Evolutionary conservation across 2,113 vertebrate genomes (phyloP), one percentile per base, ranked within the genome.

Genomic region (Propithecus coquereli): DNA sequence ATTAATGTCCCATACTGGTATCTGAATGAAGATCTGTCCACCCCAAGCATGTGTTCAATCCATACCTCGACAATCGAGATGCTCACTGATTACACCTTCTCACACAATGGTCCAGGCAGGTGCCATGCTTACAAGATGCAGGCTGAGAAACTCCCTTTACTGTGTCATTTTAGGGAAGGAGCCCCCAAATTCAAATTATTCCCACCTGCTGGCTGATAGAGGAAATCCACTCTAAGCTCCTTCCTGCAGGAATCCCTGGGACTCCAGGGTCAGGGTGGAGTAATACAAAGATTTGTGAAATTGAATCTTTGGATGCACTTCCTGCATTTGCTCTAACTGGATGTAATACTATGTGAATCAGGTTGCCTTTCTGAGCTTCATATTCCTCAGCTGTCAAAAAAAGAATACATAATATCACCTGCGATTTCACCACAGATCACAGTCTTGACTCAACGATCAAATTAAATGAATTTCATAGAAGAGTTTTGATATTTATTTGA

Each of bases 391-490:
- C 27, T 34, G 0, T 77, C 40, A 52, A 11, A 59, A 52, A 8
- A 86, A 52, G 34, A 82, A 59, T 45, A 25, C 8, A 6, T 32
- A 45, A 54, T 57, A 25, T 66, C 10, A 22, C 32, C 37, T 50
- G 5, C 50, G 16, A 25, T 73, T 63, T 89, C 34, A 17, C 63
- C 74, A 43, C 5, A 30, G 40, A 68, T 9, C 66, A 79, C 70
- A 34, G 43, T 25, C 27, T 61, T 83, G n/a, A 79, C 20, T 54
- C 12, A 47, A 65, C 23, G 34, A 59, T 71, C 65, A 88, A 50
- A 79, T 47, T 66, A 73, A 45, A 61, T 54, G 50, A 94, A 87
- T 23, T 90, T 89, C 37, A 61, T 85, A 52, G 82, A 68, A 43
- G 7, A 85, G 65, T 59, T 59, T 45, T 96, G 30, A 66, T 79